Base-by-base conservation (phyloP, 2,797 vertebrate species). In the Huso huso region DNA sequence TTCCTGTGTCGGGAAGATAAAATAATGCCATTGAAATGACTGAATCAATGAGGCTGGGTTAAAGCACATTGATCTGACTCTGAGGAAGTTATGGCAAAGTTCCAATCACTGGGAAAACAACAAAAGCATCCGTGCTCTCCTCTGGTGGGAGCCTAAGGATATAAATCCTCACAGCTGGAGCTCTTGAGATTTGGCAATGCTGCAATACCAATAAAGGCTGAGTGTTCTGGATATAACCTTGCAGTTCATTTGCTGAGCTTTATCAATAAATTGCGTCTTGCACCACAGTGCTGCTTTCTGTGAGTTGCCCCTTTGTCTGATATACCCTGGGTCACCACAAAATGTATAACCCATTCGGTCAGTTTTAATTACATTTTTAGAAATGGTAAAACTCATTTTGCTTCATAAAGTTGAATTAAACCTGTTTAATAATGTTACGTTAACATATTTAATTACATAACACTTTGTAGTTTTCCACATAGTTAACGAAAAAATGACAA, bases 31-130 rank as follows among this genome's bases (percentile, higher is more conserved):
- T 48, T 79, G 64, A 82, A 75, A 81, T 80, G 50, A 71, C 64
- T 66, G 55, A 79, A 81, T 78, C 76, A 77, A 72, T 82, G 72
- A 64, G 79, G 10, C 62, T 79, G 48, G 68, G 82, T 81, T 75
- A 78, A 83, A 82, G 70, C 58, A 63, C 69, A 75, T 76, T 82
- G 73, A 84, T 79, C 82, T 64, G 71, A 13, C n/a, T 61, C 70
- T 51, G 72, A n/a, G 9, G 13, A 77, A 78, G 61, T 68, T 71
- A 68, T 70, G 71, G 73, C 74, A 75, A 75, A 64, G 49, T 68
- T 75, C 66, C 75, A 75, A 75, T 63, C 23, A 72, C 62, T 73
- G 7, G 69, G 61, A 67, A 75, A 73, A 6, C 0, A 1, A 73
- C 49, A 6, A 4, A 77, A 65, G 11, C 0, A 0, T 49, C 69